These are phyloP conservation scores for Suillia variegata DNA, from an alignment of 2,888 invertebrate species.

Conservation along the genomic window DNA sequence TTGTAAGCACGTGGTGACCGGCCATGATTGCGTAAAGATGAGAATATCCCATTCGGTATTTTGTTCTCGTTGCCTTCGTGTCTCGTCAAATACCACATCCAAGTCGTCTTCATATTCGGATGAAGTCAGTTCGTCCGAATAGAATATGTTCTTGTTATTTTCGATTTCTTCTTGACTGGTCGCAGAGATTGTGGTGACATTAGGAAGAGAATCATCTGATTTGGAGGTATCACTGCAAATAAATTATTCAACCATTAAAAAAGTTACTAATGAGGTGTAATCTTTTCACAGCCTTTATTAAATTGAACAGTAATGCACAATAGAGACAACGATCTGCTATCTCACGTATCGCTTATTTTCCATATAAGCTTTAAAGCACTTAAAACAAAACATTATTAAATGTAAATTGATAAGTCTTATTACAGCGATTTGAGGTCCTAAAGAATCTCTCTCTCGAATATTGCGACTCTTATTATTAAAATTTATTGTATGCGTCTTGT, in stretches of 20 bases:
- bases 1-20: conserved; percentile 71
- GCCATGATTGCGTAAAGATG: conserved; percentile 84
- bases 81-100: conserved; percentile 21
- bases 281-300: too few species aligned
- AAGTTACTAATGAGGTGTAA: too few species aligned
- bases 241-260: neutral
- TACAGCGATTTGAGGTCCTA: too few species aligned
- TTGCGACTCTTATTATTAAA: too few species aligned
- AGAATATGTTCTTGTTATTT: conserved; percentile 28
- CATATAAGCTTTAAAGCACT: too few species aligned
- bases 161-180: conserved; percentile 6
- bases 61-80: neutral
- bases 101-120: conserved; percentile 36
- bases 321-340: too few species aligned
- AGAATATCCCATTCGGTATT: conserved; percentile 72
- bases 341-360: too few species aligned
- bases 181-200: neutral
- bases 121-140: conserved; percentile 34
- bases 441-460: too few species aligned
- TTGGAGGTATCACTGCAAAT: conserved; percentile 24
- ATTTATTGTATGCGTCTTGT: too few species aligned
- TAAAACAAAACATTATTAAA: too few species aligned
- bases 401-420: too few species aligned
- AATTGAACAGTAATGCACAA: too few species aligned
- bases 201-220: conserved; percentile 5